Conservation (phyloP, 2,113 vertebrate species). For the Martes martes region DNA sequence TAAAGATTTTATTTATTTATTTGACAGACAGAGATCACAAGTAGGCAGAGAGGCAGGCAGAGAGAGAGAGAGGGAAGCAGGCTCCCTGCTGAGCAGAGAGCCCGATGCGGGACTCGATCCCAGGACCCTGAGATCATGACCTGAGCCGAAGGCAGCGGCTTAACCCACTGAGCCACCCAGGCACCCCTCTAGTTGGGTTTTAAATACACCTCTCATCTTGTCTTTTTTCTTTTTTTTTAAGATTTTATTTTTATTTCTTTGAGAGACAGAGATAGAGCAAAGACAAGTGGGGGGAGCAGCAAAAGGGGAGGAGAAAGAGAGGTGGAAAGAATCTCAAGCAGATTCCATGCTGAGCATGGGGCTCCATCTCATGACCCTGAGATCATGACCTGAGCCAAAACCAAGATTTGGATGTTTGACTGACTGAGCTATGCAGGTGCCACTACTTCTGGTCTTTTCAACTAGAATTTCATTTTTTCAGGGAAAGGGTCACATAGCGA, state of each 20-base stretch:
- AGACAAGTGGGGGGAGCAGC: too few relatives aligned
- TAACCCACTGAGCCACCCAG: too few relatives aligned
- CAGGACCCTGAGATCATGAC: too few relatives aligned
- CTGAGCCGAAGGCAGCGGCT: too few relatives aligned
- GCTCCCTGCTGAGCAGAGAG: too few relatives aligned
- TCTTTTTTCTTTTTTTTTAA: background rate
- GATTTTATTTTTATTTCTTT: background rate
- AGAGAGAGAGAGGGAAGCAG: too few relatives aligned
- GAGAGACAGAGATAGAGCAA: background rate
- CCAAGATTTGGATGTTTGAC: background rate
- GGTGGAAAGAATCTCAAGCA: background rate
- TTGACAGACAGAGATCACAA: too few relatives aligned
- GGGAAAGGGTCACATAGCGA: background rate
- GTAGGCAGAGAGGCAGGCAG: too few relatives aligned
- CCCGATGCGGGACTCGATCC: too few relatives aligned
- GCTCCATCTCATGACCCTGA: background rate
- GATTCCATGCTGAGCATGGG: background rate
- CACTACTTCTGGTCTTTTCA: background rate
- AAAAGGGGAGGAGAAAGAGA: too few relatives aligned
- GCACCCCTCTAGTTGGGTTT: background rate
- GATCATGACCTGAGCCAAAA: background rate
- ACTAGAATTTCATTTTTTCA: background rate
- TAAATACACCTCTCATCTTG: background rate
- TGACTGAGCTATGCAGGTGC: too few relatives aligned
- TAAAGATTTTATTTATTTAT: too few relatives aligned